Percentiles rank a stretch among this genome's conserved stretches.
Conservation (phyloP, 2,113 vertebrate genomes). For the Peromyscus polionotus region DNA sequence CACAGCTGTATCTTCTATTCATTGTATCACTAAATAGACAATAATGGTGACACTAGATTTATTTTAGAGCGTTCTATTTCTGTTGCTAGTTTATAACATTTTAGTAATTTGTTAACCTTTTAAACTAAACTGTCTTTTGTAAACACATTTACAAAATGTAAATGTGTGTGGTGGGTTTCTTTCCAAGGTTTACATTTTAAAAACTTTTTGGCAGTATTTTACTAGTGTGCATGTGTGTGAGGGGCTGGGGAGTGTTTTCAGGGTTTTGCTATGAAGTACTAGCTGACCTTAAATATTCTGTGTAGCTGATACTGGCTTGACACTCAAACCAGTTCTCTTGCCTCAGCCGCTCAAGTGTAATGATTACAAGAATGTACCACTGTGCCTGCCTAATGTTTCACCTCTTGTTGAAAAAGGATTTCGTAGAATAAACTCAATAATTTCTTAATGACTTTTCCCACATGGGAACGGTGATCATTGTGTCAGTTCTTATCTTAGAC, state of each 20-base stretch:
- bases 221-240: no score
- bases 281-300: neutral
- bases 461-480: no score
- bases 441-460: neutral
- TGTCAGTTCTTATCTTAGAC: no score
- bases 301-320: neutral
- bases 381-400: neutral
- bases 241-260: neutral
- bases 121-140: neutral
- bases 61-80: conserved; percentile 28
- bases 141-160: no score
- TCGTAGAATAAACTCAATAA: neutral
- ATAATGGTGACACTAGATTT: neutral
- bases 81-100: conserved; percentile 33
- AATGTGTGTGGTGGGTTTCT: neutral
- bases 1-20: neutral
- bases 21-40: conserved; percentile 2
- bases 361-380: neutral
- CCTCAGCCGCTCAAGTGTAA: neutral
- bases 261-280: neutral
- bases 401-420: neutral
- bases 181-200: neutral
- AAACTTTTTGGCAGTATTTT: neutral
- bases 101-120: conserved; percentile 16
- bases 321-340: neutral